These are phyloP conservation scores for Sardina pilchardus DNA, from an alignment of 2,113 vertebrate species.

Conservation along the genomic window DNA sequence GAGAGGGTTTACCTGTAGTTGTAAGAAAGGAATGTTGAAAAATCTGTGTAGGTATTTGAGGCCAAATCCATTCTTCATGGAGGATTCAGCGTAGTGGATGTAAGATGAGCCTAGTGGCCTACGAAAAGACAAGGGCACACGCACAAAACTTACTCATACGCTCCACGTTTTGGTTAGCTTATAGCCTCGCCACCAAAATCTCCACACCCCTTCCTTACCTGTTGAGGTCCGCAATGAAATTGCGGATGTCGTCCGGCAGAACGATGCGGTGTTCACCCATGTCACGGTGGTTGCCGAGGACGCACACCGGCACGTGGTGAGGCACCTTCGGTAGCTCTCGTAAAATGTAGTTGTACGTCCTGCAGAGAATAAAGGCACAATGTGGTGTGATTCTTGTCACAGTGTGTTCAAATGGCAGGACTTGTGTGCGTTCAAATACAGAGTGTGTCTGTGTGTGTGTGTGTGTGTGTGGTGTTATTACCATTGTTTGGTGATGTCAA, in stretches of 20 bases:
- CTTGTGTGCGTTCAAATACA: background rate
- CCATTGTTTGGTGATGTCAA: constrained; percentile 99
- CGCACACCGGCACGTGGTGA: constrained; percentile 90
- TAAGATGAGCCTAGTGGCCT: constrained; percentile 93
- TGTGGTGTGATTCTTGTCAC: background rate
- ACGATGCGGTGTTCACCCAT: constrained; percentile 97
- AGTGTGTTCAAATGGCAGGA: background rate
- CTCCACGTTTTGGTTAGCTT: background rate
- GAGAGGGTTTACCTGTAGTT: constrained; percentile 82
- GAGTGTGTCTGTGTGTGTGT: too few relatives aligned
- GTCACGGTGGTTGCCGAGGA: constrained; percentile 94
- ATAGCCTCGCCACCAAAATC: background rate
- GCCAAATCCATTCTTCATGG: constrained; percentile 98
- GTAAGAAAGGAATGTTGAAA: constrained; percentile 98
- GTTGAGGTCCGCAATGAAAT: constrained; percentile 85
- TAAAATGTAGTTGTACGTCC: constrained; percentile 96
- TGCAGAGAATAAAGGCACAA: constrained; percentile 51
- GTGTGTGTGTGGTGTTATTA: constrained; percentile 71
- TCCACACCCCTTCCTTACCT: constrained; percentile 68
- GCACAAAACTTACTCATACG: background rate
- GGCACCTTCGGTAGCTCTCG: constrained; percentile 95
- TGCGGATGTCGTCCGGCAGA: constrained; percentile 86
- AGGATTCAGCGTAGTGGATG: constrained; percentile 96
- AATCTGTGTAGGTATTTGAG: constrained; percentile 96
- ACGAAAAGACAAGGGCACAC: constrained; percentile 44